phyloP scores from a whole-genome alignment of 2,113 vertebrate genomes.

The Mustela nigripes region DNA sequence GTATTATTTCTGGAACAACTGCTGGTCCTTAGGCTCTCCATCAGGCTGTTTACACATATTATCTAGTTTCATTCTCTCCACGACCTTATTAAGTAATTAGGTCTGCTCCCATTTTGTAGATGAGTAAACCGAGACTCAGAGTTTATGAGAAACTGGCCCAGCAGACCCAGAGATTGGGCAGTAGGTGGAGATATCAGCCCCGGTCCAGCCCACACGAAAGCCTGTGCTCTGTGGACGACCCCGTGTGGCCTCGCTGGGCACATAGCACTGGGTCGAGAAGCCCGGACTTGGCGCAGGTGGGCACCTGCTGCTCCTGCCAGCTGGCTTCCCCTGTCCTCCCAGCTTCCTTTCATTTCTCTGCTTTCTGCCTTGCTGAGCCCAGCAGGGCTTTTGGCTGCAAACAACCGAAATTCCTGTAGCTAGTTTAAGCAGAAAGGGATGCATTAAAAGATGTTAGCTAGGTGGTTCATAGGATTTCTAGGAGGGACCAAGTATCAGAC shows the following conservation, averaged over 20 bases:
- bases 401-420: slow-evolving; percentile 45
- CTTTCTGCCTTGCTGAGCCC: slow-evolving; percentile 24
- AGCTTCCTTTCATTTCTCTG: background rate
- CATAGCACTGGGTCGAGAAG: background rate
- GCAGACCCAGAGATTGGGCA: background rate
- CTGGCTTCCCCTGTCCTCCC: background rate
- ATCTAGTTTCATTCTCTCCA: background rate
- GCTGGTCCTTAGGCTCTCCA: background rate
- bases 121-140: background rate
- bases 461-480: slow-evolving; percentile 55
- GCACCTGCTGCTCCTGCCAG: rapidly evolving
- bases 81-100: background rate
- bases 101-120: background rate
- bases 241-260: rapidly evolving
- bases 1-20: background rate
- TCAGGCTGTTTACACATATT: rapidly evolving
- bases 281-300: background rate
- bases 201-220: background rate
- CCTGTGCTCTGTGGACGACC: background rate
- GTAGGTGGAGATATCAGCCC: background rate
- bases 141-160: background rate
- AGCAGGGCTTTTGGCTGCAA: slow-evolving; percentile 25
- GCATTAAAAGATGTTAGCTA: slow-evolving; percentile 20
- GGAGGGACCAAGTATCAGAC: slow-evolving; percentile 26
- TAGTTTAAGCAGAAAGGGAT: slow-evolving; percentile 52